phyloP scores from a whole-genome alignment of 2,113 vertebrate species.

The Seriola dumerili region DNA sequence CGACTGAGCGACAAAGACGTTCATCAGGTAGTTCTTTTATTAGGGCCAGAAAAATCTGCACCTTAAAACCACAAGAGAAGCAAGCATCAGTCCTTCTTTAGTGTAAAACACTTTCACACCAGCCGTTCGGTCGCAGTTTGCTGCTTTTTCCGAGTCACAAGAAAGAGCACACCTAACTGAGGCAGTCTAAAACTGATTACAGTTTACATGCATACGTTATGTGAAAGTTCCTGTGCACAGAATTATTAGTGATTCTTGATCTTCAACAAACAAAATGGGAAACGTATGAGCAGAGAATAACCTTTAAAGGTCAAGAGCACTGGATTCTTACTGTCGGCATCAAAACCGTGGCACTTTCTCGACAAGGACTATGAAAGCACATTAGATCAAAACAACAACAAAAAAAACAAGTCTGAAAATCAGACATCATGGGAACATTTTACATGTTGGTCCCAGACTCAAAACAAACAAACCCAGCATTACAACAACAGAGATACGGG shows the following conservation, averaged over 20 bases:
- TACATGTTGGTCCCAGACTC: background rate
- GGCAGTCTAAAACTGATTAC: no score
- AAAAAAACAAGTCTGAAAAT: background rate
- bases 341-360: no score
- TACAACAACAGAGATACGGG: constrained; percentile 3
- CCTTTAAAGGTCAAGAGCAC: background rate
- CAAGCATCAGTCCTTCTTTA: background rate
- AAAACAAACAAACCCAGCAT: background rate
- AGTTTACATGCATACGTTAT: no score
- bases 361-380: no score
- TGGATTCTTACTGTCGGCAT: background rate
- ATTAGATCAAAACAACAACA: no score
- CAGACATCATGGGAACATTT: background rate
- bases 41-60: background rate
- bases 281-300: background rate
- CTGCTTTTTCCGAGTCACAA: background rate
- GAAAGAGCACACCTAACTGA: background rate
- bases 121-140: background rate
- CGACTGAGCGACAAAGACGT: constrained; percentile 11
- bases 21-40: background rate
- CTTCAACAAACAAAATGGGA: background rate
- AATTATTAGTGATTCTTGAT: no score
- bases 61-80: background rate
- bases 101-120: background rate
- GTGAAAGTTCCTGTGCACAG: no score